These are phyloP conservation scores for Resseliella maxima DNA, from an alignment of 2,888 invertebrate species.

Conservation along the genomic window DNA sequence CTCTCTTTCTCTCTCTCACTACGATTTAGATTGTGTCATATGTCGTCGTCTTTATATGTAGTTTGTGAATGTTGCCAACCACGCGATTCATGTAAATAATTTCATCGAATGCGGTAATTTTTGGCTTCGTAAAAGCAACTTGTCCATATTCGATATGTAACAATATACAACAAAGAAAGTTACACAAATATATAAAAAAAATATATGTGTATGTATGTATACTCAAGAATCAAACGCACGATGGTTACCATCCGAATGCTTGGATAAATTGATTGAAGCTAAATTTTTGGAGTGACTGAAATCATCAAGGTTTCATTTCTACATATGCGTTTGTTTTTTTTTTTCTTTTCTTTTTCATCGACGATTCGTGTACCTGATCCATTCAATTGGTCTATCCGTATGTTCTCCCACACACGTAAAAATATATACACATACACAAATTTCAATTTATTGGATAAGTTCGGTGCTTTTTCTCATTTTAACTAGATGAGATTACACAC, in stretches of 20 bases:
- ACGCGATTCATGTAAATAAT: conserved; percentile 34
- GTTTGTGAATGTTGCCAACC: conserved; percentile 32
- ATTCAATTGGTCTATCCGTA: neutral
- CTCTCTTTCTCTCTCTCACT: no score
- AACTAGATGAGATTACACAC: neutral
- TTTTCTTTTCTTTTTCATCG: neutral
- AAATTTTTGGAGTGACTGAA: neutral
- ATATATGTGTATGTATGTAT: no score
- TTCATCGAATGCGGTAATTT: conserved; percentile 3
- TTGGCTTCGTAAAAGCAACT: neutral
- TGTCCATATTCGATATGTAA: neutral
- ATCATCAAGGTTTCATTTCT: neutral
- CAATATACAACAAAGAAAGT: no score
- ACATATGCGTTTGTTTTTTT: neutral
- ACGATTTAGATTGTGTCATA: no score
- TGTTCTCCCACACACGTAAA: no score
- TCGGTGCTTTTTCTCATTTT: neutral
- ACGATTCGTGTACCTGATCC: neutral
- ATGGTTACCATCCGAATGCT: neutral
- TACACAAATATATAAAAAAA: no score
- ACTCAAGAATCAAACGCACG: no score
- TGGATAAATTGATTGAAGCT: conserved; percentile 10
- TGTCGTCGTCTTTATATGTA: no score
- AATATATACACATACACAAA: neutral
- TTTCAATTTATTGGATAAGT: conserved; percentile 33